Conservation (phyloP, 2,113 vertebrate species). For the Oncorhynchus tshawytscha region DNA sequence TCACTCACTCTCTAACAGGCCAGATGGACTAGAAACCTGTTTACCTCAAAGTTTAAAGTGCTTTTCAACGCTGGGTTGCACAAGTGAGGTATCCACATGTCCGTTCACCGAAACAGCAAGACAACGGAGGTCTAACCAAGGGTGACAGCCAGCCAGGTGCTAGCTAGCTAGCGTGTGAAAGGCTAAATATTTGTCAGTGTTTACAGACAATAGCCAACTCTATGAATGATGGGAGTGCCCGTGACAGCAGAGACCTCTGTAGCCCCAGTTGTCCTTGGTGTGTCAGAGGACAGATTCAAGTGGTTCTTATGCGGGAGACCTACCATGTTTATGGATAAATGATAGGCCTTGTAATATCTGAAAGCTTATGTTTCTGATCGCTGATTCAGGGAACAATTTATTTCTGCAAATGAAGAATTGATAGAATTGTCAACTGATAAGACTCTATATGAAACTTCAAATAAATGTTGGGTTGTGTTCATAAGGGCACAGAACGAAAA, state of each 20-base stretch:
- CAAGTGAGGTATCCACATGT: slow-evolving; percentile 41
- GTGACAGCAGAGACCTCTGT: background rate
- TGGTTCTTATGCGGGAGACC: slow-evolving; percentile 56
- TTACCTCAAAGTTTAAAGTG: background rate
- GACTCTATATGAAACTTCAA: background rate
- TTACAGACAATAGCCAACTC: no score
- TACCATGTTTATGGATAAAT: slow-evolving; percentile 99
- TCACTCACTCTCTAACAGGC: background rate
- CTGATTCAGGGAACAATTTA: slow-evolving; percentile 95
- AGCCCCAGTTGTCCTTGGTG: slow-evolving; percentile 23
- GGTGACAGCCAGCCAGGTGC: background rate
- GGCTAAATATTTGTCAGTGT: no score
- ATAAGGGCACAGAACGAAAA: background rate
- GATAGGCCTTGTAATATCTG: slow-evolving; percentile 97
- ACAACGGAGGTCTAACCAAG: background rate
- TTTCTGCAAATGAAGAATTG: slow-evolving; percentile 83
- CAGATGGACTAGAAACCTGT: background rate
- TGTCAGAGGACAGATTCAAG: slow-evolving; percentile 24
- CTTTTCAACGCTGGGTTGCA: background rate
- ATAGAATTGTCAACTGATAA: slow-evolving; percentile 38
- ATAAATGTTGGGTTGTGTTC: background rate
- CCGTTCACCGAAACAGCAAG: slow-evolving; percentile 19
- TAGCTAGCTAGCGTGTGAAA: background rate
- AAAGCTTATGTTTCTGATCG: slow-evolving; percentile 98
- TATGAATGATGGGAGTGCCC: no score